These are phyloP conservation scores for Agrotis segetum DNA, from an alignment of 2,888 invertebrate genomes.

Conservation along the genomic window DNA sequence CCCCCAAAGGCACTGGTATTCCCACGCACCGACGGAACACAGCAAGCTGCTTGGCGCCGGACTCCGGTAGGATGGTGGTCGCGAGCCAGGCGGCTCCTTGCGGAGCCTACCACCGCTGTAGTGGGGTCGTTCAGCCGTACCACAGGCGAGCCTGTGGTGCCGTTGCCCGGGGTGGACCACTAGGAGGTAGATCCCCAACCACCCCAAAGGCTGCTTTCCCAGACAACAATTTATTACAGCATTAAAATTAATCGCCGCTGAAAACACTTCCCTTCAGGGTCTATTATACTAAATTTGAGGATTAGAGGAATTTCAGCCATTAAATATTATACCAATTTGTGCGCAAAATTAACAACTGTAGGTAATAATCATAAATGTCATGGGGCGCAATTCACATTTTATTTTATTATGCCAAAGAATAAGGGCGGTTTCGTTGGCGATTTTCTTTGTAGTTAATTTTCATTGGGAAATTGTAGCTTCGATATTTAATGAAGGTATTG, in stretches of 20 bases:
- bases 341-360: conserved; percentile 57
- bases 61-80: no score
- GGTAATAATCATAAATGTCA: conserved; percentile 64
- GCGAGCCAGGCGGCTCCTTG: no score
- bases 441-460: conserved; percentile 15
- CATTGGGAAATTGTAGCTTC: conserved; percentile 9
- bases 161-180: no score
- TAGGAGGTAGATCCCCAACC: no score
- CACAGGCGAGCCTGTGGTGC: no score
- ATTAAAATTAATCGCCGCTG: conserved; percentile 59
- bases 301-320: conserved; percentile 55
- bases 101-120: no score
- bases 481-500: conserved; percentile 1
- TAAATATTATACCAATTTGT: conserved; percentile 46
- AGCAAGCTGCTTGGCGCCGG: no score
- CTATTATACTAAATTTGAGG: conserved; percentile 60
- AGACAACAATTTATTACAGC: conserved; percentile 47
- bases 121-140: no score
- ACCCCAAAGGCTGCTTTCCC: no score
- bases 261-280: conserved; percentile 52
- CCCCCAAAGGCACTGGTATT: no score
- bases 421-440: background rate
- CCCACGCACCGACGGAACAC: no score
- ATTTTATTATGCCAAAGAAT: conserved; percentile 46
- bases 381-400: conserved; percentile 43